These are phyloP conservation scores for Rhinopomastus cyanomelas DNA, from an alignment of 2,113 vertebrate species.

Conservation along the genomic window DNA sequence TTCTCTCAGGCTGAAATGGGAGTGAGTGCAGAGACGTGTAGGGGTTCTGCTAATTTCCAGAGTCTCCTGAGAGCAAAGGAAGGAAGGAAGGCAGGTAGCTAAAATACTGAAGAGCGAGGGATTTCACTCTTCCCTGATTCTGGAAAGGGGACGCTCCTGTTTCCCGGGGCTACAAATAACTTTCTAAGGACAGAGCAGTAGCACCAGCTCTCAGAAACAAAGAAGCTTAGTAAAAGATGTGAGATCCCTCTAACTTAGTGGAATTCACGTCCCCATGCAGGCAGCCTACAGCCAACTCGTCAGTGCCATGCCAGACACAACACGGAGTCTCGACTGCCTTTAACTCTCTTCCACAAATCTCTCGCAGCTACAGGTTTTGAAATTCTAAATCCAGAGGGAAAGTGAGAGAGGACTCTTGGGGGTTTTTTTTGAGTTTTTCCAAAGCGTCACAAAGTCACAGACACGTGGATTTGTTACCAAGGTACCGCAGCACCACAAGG, in stretches of 20 bases:
- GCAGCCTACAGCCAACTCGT: constrained; percentile 6
- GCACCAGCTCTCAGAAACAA: constrained; percentile 2
- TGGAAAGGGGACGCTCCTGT: background rate
- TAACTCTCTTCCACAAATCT: background rate
- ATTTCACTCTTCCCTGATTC: background rate
- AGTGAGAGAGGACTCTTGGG: background rate
- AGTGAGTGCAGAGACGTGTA: constrained; percentile 45
- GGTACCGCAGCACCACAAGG: background rate
- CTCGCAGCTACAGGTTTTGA: constrained; percentile 36
- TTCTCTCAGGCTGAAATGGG: constrained; percentile 55
- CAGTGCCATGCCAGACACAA: background rate
- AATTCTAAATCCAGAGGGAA: background rate
- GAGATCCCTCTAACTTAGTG: background rate
- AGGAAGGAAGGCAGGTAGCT: background rate
- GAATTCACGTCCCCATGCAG: background rate
- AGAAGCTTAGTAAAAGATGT: background rate
- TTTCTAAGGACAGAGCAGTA: constrained; percentile 20
- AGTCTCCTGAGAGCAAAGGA: background rate
- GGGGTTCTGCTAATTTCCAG: constrained; percentile 43
- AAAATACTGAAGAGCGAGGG: background rate
- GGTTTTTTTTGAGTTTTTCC: background rate
- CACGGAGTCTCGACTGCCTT: background rate
- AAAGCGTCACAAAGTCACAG: background rate
- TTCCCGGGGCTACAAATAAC: constrained; percentile 4
- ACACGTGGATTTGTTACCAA: background rate